Base-by-base conservation (phyloP, 2,888 invertebrate genomes). In the Xestia rhomboidea region DNA sequence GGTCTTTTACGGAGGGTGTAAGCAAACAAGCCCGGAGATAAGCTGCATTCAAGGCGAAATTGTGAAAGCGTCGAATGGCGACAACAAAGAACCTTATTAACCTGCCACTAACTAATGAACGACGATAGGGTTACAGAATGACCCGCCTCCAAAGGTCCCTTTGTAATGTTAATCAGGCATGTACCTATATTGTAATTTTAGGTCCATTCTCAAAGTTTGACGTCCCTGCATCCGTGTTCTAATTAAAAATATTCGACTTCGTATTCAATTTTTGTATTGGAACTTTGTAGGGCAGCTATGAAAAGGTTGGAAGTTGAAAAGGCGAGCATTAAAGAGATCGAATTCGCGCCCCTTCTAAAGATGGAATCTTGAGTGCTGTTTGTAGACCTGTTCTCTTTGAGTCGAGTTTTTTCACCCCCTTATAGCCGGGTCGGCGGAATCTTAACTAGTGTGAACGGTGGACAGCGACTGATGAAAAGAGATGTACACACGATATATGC, bases 401-500 rank as follows among this genome's bases (percentile, higher is more conserved):
- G 83, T 85, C 86, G 86, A 89, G 89, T 89, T 92, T 93, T 93
- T 94, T 93, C 91, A 92, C 90, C 90, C 91, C 91, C 92, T 93
- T 93, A 92, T 91, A 90, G 88, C 89, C 87, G 85, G 82, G 84
- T 85, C 87, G 89, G 86, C 87, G 83, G 89, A 89, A 92, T 91
- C 90, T 91, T 93, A 93, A 94, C 89, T 89, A 93, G 94, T 93
- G 93, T 92, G 91, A 93, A 90, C 90, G 89, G 88, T 93, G 95
- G 94, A 85, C 94, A 92, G 93, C 89, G 84, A 88, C 86, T 89
- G 90, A 85, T 95, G 95, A 95, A 95, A 94, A 90, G 95, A 96
- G 96, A 96, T 96, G 95, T 92, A 95, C 93, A 96, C 95, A 95
- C 87, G 95, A 96, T 95, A 96, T 93, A 89, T 94, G 94, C 95